Evolutionary conservation across 2,797 vertebrate species (phyloP).

Genomic region (Coreius guichenoti): DNA sequence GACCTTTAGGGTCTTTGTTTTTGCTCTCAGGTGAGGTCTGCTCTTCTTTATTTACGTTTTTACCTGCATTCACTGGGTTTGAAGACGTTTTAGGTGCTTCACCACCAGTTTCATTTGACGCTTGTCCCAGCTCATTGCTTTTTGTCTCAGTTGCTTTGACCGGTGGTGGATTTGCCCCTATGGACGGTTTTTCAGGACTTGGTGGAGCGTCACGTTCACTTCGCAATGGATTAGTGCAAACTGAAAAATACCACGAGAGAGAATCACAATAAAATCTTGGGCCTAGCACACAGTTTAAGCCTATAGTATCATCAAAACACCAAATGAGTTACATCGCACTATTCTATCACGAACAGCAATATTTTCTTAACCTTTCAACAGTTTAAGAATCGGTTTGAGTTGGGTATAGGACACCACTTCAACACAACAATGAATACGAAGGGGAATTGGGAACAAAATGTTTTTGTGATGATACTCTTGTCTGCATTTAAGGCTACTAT

Average conservation of each 20-base stretch:
- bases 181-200: accelerated
- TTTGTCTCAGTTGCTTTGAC: accelerated
- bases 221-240: accelerated
- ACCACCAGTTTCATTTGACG: accelerated
- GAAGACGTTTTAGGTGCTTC: neutral
- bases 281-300: neutral
- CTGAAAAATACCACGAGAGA: slow-evolving; percentile 13
- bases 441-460: neutral
- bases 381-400: neutral
- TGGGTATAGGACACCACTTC: neutral
- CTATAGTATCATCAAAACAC: neutral
- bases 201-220: accelerated
- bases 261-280: neutral
- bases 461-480: neutral
- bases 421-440: neutral
- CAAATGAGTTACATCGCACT: neutral
- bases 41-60: accelerated
- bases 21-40: accelerated
- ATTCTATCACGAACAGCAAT: neutral
- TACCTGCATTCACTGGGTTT: accelerated
- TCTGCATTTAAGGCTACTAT: neutral
- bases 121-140: accelerated
- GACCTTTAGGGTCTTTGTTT: accelerated
- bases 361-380: neutral
- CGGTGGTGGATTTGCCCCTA: accelerated